These are phyloP conservation scores for Esox niger DNA, from an alignment of 2,113 vertebrate species.

Conservation along the genomic window DNA sequence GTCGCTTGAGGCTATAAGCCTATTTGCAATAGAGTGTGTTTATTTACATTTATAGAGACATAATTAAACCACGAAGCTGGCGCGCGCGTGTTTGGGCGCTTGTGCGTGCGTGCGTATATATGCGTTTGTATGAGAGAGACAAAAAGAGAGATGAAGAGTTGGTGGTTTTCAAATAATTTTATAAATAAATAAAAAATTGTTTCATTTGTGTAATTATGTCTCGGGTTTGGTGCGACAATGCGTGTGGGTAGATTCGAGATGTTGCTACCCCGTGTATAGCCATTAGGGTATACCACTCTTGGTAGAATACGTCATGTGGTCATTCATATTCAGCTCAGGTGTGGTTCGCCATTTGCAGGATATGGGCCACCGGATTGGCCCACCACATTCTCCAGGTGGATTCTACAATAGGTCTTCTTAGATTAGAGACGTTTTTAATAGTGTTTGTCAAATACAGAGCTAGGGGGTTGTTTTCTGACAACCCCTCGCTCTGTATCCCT, in stretches of 20 bases:
- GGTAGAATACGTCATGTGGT: conserved; percentile 68
- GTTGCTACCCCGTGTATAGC: conserved; percentile 46
- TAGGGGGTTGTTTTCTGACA: too few relatives aligned
- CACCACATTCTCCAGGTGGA: conserved; percentile 39
- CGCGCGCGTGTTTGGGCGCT: neutral
- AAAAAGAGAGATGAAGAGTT: neutral
- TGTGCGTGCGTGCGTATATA: conserved; percentile 12
- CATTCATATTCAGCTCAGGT: conserved; percentile 74
- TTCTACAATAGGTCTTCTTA: neutral
- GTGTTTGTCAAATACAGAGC: too few relatives aligned
- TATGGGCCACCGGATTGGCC: conserved; percentile 50
- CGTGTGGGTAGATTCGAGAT: conserved; percentile 10
- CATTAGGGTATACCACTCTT: conserved; percentile 57
- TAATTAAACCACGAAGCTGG: too few relatives aligned
- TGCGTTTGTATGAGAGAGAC: neutral
- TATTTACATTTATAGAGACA: too few relatives aligned
- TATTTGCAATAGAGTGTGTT: too few relatives aligned
- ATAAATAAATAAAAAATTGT: too few relatives aligned
- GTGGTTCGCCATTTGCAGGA: conserved; percentile 67
- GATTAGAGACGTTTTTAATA: neutral
- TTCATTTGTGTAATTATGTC: neutral
- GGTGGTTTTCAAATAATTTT: too few relatives aligned
- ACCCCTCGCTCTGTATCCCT: too few relatives aligned
- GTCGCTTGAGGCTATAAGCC: too few relatives aligned
- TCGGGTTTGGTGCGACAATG: neutral